phyloP scores from a whole-genome alignment of 2,797 vertebrate genomes.

The Siniperca undulata region DNA sequence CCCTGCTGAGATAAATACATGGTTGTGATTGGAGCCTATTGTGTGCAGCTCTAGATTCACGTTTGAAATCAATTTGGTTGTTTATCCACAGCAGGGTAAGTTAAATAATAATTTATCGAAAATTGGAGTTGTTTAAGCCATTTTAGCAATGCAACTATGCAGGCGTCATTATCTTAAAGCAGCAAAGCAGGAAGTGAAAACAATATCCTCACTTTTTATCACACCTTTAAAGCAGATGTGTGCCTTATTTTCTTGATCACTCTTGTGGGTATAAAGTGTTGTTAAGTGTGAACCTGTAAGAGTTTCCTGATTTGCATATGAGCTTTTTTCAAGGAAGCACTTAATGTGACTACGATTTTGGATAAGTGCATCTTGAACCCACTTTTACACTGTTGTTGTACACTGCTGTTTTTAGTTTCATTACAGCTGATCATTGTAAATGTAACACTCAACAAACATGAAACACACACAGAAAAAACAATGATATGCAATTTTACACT shows the following conservation, averaged over 20 bases:
- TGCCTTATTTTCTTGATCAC: neutral
- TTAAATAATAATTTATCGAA: neutral
- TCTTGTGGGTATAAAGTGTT: neutral
- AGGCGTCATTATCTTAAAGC: constrained; percentile 3
- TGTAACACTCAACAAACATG: neutral
- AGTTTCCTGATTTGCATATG: neutral
- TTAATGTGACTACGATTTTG: neutral
- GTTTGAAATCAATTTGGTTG: constrained; percentile 19
- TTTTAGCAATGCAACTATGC: neutral
- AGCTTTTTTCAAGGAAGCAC: neutral
- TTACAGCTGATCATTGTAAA: neutral
- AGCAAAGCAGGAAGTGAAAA: neutral
- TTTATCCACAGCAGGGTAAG: constrained; percentile 31
- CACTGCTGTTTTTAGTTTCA: neutral
- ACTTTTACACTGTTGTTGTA: neutral
- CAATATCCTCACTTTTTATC: fast-evolving
- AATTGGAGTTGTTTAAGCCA: neutral
- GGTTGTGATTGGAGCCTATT: constrained; percentile 34
- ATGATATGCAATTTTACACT: neutral
- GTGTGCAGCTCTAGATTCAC: constrained; percentile 16
- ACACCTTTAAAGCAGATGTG: neutral
- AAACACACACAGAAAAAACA: neutral
- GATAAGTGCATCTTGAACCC: neutral
- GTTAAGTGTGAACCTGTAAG: neutral
- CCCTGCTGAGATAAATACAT: constrained; percentile 43